Evolutionary conservation across 2,797 vertebrate genomes (phyloP).

Genomic region (Cossypha caffra): DNA sequence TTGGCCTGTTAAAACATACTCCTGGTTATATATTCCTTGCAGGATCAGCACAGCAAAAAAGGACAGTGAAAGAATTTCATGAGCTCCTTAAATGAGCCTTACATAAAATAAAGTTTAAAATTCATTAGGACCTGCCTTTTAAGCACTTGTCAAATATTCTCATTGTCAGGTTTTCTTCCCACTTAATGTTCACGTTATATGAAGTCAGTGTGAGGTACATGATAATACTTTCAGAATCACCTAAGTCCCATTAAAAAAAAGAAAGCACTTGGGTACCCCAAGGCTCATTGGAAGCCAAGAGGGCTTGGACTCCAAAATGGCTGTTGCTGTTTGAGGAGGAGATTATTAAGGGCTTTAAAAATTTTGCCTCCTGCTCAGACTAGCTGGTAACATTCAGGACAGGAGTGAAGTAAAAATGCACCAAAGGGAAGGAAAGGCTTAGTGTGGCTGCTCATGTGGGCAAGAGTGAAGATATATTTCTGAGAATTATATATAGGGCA

Average conservation of each 20-base stretch:
- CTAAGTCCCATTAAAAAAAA: not conserved
- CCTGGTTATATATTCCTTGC: not conserved
- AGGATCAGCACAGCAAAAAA: slow-evolving; percentile 23
- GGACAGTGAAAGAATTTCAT: slow-evolving; percentile 23
- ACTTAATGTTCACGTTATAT: not conserved
- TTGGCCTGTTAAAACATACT: slow-evolving; percentile 4
- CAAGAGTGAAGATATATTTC: accelerated
- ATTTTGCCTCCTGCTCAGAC: not conserved
- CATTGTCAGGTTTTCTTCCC: slow-evolving; percentile 3
- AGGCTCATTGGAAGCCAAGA: not conserved
- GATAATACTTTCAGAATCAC: slow-evolving; percentile 1
- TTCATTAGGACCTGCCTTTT: not conserved
- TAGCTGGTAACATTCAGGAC: not conserved
- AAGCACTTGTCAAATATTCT: slow-evolving; percentile 4
- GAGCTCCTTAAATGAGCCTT: not conserved
- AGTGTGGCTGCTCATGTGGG: not conserved
- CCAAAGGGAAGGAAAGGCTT: not conserved
- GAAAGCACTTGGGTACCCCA: not conserved
- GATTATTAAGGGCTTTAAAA: not conserved
- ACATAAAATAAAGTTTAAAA: slow-evolving; percentile 23
- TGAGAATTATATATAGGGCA: not conserved
- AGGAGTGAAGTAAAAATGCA: not conserved
- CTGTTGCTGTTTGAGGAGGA: not conserved
- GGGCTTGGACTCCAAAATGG: not conserved
- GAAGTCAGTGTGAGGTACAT: not conserved